A percentile compares a stretch with the other conserved stretches of the same genome.
phyloP scores from a whole-genome alignment of 2,113 vertebrate genomes.

The Phaetusa simplex region DNA sequence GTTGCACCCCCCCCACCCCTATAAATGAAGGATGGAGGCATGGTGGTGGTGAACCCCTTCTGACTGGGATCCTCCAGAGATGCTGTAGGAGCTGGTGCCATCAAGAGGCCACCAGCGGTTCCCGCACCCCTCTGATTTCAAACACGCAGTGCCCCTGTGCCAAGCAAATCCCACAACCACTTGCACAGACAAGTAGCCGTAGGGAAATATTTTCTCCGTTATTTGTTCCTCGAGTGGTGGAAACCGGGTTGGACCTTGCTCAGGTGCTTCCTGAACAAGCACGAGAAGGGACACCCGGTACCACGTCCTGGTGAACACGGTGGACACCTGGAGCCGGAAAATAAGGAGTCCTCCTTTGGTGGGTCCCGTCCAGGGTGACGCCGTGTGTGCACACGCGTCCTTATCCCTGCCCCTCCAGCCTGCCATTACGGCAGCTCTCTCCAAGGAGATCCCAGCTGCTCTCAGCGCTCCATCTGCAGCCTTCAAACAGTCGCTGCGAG shows the following conservation, averaged over 20 bases:
- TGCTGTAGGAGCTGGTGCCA: background rate
- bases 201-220: background rate
- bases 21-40: background rate
- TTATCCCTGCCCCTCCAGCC: background rate
- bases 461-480: background rate
- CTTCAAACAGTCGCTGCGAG: background rate
- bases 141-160: background rate
- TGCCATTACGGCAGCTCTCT: background rate
- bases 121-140: background rate
- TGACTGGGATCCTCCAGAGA: background rate
- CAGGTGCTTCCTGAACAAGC: background rate
- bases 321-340: background rate
- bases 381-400: background rate
- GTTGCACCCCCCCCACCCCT: background rate
- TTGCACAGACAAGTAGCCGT: background rate
- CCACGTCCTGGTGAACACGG: fast-evolving
- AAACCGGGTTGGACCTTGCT: background rate
- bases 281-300: background rate
- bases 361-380: too few species aligned
- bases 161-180: background rate
- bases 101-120: background rate
- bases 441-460: conserved; percentile 17
- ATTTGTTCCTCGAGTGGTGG: background rate
- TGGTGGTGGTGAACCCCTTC: background rate
- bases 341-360: background rate